Evolutionary conservation across 2,797 vertebrate genomes (phyloP), one percentile per base, ranked within the genome.

Genomic region (Protosalanx chinensis): DNA sequence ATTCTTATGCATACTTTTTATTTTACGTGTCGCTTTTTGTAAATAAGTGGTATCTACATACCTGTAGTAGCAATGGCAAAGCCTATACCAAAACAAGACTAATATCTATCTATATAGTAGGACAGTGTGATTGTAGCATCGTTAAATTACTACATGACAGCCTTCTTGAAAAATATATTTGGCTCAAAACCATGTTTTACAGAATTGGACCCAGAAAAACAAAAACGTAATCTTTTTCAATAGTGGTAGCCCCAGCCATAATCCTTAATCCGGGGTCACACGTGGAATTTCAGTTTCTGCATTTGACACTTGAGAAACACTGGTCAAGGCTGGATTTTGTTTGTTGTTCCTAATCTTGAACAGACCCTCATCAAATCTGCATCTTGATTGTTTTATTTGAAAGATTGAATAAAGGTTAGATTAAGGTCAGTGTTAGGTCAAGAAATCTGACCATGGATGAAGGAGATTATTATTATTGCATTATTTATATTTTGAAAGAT

Each of bases 231-330:
- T 84, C 78, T 68, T 0, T 3, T 51, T 65, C n/a, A 51, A 73
- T 57, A 69, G 46, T 35, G 70, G 53, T 49, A 70, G 73, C 51
- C 51, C 6, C 59, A 1, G 74, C 30, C 41, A 68, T 86, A 85
- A 88, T 87, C 85, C 75, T 63, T 85, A 84, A 86, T 87, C 85
- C 83, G 61, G 73, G 72, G 75, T 74, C 75, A 78, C 59, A 7
- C 10, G 69, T 58, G 62, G 70, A 71, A 27, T 23, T 67, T 41
- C 10, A 1, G 72, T 68, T 13, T 13, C 49, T 3, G 7, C 59
- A 57, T 56, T 56, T 0, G 1, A 62, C 5, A 51, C 30, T 70
- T 76, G 27, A 71, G 2, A 60, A 79, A 56, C 76, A 64, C 32
- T n/a, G 8, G 59, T 53, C 56, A 13, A 27, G 27, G 63, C 29